Conservation (phyloP, 2,113 vertebrate genomes). For the Genyomyrus donnyi region DNA sequence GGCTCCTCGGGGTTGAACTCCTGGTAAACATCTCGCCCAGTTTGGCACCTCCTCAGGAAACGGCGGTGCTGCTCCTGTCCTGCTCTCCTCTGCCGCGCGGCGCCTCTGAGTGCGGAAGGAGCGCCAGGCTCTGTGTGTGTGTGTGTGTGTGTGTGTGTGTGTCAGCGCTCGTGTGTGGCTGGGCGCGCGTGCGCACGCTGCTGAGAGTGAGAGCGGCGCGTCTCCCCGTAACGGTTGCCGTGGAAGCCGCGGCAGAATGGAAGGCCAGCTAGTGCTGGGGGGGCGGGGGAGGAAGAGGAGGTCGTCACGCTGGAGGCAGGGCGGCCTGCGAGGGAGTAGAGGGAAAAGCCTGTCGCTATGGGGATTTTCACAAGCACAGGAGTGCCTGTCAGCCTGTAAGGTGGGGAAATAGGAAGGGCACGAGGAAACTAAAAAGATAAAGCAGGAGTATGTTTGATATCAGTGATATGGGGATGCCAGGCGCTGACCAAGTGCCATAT, state of each 20-base stretch:
- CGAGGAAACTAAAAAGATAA: too few relatives aligned
- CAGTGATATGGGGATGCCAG: neutral
- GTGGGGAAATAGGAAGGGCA: neutral
- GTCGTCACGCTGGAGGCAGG: neutral
- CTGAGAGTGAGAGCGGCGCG: neutral
- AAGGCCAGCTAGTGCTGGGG: conserved; percentile 33
- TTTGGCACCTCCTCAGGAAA: conserved; percentile 34
- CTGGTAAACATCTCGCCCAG: conserved; percentile 38
- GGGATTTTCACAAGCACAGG: neutral
- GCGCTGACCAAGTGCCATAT: neutral
- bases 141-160: neutral
- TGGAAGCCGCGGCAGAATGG: conserved; percentile 38
- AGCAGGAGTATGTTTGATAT: neutral
- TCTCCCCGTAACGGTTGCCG: conserved; percentile 19
- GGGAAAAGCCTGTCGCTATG: neutral
- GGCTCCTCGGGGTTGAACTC: conserved; percentile 34
- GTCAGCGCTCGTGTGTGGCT: conserved; percentile 15
- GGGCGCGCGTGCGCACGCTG: neutral
- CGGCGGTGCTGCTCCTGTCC: conserved; percentile 31
- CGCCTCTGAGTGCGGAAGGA: neutral
- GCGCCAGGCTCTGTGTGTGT: too few relatives aligned
- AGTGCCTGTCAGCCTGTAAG: neutral
- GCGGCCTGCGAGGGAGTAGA: neutral
- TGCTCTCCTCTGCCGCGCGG: conserved; percentile 18
- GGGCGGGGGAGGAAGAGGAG: neutral